These are phyloP conservation scores for Puffinus mauretanicus DNA, from an alignment of 2,113 vertebrate species.

Conservation along the genomic window DNA sequence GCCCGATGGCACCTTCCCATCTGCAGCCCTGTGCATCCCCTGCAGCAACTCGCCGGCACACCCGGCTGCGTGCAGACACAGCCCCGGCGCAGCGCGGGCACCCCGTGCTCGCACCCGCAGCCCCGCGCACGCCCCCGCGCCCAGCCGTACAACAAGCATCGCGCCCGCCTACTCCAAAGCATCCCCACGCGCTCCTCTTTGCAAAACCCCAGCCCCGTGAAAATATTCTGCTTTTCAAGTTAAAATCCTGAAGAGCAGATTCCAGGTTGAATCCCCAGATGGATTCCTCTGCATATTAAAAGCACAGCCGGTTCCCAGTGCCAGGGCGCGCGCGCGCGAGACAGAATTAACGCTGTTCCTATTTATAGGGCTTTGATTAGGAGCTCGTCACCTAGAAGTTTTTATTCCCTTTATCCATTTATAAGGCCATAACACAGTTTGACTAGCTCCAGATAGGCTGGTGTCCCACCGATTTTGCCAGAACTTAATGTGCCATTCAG, in stretches of 20 bases:
- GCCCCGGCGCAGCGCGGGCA: neutral
- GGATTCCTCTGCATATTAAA: slow-evolving; percentile 36
- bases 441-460: slow-evolving; percentile 42
- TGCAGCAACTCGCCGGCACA: rapidly evolving
- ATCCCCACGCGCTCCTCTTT: neutral
- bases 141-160: neutral
- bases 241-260: slow-evolving; percentile 53
- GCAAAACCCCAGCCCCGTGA: neutral
- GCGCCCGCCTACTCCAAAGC: neutral
- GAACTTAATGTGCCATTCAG: slow-evolving; percentile 69
- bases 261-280: slow-evolving; percentile 49
- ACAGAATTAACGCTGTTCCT: slow-evolving; percentile 55
- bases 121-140: neutral
- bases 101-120: neutral
- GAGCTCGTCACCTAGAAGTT: slow-evolving; percentile 61
- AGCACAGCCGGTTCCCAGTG: slow-evolving; percentile 5
- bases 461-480: slow-evolving; percentile 60
- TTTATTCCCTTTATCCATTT: slow-evolving; percentile 71
- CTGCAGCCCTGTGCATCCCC: rapidly evolving
- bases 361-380: slow-evolving; percentile 72
- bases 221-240: slow-evolving; percentile 19
- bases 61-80: neutral
- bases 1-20: rapidly evolving
- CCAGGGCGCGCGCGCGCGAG: neutral
- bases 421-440: slow-evolving; percentile 70